Evolutionary conservation across 2,113 vertebrate species (phyloP), one percentile per base, ranked within the genome.

Genomic region (Lophotis ruficrista): DNA sequence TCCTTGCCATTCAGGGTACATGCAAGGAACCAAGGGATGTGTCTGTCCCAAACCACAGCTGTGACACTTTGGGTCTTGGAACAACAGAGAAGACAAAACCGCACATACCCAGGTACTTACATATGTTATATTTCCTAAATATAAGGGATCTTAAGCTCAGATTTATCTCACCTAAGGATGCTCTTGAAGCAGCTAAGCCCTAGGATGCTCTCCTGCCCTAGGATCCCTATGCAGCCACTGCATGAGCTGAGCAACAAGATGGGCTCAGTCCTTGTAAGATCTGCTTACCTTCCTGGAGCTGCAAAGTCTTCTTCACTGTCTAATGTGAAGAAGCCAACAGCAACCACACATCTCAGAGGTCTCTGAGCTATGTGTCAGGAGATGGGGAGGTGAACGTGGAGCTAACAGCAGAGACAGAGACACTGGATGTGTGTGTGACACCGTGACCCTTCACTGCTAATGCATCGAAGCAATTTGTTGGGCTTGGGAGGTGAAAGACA

Each of bases 1-100:
- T 79, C 96, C 97, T 96, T 96, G 76, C 97, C 93, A 96, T 71
- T 92, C 88, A n/a, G 94, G 86, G 30, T 90, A 72, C 1, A 91
- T 96, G 11, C 54, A n/a, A 96, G 96, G 80, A 98, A 96, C 11
- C 94, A 90, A 5, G 66, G 66, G 41, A 64, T 38, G 41, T 87
- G 35, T 72, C 48, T 96, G 92, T 94, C 96, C 62, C 89, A 96
- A 51, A 97, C 94, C 84, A 97, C 93, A 11, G 96, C 47, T 93
- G 96, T 0, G 97, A 97, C 38, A 96, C 27, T 58, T 53, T 95
- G 54, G 71, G 81, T 78, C 96, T 97, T 62, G 38, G 88, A 84
- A 86, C 17, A 48, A 71, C 4, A 19, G 24, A 38, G 33, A 47
- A 90, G 37, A n/a, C 11, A 50, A 81, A 65, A 65, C 6, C 28